Conservation (phyloP, 2,888 invertebrate genomes). For the Eupithecia tripunctaria region DNA sequence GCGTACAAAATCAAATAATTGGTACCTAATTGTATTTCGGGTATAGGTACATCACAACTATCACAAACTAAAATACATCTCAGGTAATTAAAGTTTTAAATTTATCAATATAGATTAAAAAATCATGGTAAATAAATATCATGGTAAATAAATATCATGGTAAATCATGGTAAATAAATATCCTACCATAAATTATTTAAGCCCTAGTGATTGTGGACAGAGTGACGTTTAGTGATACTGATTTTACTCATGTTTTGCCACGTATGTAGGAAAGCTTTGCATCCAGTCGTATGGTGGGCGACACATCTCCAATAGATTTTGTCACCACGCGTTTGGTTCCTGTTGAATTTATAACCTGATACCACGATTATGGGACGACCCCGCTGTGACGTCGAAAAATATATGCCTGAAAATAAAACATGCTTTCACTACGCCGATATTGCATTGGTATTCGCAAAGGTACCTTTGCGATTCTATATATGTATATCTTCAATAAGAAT, state of each 20-base stretch:
- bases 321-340: not conserved
- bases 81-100: not conserved
- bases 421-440: not conserved
- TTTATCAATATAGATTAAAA: not conserved
- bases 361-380: not conserved
- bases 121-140: not conserved
- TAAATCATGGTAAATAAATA: not conserved
- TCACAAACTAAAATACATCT: not conserved
- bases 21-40: not conserved
- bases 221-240: not conserved
- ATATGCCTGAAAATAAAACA: not conserved
- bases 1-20: no score
- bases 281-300: constrained; percentile 35
- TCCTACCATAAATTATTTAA: not conserved
- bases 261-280: constrained; percentile 46
- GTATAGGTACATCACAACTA: not conserved
- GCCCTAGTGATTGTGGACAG: not conserved
- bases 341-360: constrained; percentile 19
- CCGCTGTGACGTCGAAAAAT: not conserved
- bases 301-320: constrained; percentile 28
- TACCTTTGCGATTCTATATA: no score
- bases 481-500: no score
- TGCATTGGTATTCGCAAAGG: not conserved
- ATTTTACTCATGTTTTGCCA: constrained; percentile 18
- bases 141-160: no score